Percentiles rank a stretch among this genome's conserved stretches.
These are phyloP conservation scores for Camelus bactrianus DNA, from an alignment of 2,113 vertebrate species.

Conservation along the genomic window DNA sequence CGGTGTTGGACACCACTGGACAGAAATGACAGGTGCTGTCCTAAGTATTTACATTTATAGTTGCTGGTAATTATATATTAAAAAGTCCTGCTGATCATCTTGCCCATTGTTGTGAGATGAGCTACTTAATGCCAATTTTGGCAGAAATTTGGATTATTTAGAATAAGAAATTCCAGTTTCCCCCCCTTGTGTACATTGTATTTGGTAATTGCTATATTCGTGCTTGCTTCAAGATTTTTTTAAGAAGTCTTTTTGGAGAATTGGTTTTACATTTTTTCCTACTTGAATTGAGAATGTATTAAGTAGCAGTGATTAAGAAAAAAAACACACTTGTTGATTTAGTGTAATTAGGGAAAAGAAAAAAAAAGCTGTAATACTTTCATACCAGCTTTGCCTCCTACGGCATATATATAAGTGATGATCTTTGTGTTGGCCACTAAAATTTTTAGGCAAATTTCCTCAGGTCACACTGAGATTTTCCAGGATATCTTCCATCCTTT, in stretches of 20 bases:
- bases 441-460: slow-evolving; percentile 40
- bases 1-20: not conserved
- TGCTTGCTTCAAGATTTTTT: not conserved
- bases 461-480: not conserved
- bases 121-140: slow-evolving; percentile 2
- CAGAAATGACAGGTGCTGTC: not conserved
- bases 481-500: not conserved
- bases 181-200: not conserved
- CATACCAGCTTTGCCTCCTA: slow-evolving; percentile 8
- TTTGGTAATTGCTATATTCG: slow-evolving; percentile 4
- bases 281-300: not conserved
- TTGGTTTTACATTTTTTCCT: slow-evolving; percentile 14
- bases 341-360: not conserved
- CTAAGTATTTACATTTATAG: not conserved
- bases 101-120: not conserved
- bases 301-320: slow-evolving; percentile 38
- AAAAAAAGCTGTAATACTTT: not conserved
- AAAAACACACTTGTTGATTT: slow-evolving; percentile 66
- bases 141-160: slow-evolving; percentile 51
- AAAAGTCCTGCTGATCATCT: not conserved
- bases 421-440: slow-evolving; percentile 24
- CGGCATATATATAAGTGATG: not conserved
- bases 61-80: not conserved
- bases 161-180: not conserved
- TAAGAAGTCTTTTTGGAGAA: not conserved